phyloP scores from a whole-genome alignment of 2,113 vertebrate genomes.

The Turnix velox region DNA sequence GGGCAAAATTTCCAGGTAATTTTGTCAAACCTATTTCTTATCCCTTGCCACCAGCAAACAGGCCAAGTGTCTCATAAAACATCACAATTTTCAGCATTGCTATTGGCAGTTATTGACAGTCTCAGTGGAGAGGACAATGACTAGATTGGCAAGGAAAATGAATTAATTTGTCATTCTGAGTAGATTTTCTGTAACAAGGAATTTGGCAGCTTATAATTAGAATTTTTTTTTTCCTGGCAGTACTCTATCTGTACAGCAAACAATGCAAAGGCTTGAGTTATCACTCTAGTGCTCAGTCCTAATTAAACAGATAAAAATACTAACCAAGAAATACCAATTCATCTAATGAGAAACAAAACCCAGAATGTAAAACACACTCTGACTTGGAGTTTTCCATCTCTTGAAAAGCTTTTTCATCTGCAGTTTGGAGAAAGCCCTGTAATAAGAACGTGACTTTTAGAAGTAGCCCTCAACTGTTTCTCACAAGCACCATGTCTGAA shows the following conservation, averaged over 20 bases:
- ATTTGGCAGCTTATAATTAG: slow-evolving; percentile 30
- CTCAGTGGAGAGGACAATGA: slow-evolving; percentile 32
- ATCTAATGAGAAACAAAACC: not conserved
- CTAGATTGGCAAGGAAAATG: slow-evolving; percentile 46
- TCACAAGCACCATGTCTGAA: not conserved
- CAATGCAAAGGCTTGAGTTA: not conserved
- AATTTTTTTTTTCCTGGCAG: slow-evolving; percentile 19
- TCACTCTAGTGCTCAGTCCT: not conserved
- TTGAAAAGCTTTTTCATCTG: not conserved
- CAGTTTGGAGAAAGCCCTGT: not conserved
- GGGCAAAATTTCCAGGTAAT: not conserved
- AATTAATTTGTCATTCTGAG: slow-evolving; percentile 49
- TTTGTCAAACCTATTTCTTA: not conserved
- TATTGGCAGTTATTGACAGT: slow-evolving; percentile 48
- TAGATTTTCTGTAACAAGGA: slow-evolving; percentile 29
- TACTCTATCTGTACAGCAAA: not conserved
- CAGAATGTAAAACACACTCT: not conserved
- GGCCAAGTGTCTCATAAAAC: slow-evolving; percentile 20
- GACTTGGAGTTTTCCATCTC: not conserved
- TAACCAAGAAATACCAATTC: slow-evolving; percentile 8
- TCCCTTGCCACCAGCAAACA: not conserved
- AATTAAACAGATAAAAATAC: slow-evolving; percentile 37
- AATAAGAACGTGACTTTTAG: not conserved
- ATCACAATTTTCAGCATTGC: not conserved
- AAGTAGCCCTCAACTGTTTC: not conserved